Conservation (phyloP, 2,113 vertebrate genomes). For the Halichoeres trimaculatus region DNA sequence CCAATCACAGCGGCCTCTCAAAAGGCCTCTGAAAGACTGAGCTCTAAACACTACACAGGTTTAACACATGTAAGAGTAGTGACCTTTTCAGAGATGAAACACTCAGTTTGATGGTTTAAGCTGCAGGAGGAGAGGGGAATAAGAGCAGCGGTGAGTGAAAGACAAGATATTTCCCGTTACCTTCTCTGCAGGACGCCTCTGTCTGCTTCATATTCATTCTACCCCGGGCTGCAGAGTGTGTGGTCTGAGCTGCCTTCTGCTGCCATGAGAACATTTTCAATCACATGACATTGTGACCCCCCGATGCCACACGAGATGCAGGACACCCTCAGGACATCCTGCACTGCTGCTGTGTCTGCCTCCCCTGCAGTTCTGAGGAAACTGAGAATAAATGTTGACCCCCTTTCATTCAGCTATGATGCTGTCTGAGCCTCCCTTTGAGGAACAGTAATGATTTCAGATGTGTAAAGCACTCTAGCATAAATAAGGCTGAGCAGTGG, state of each 20-base stretch:
- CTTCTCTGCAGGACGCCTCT: slow-evolving; percentile 35
- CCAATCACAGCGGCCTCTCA: neutral
- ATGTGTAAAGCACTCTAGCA: slow-evolving; percentile 41
- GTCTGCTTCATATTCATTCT: slow-evolving; percentile 38
- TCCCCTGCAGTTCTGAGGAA: slow-evolving; percentile 34
- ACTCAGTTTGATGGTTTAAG: slow-evolving; percentile 32
- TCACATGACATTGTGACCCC: slow-evolving; percentile 47
- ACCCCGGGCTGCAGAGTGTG: slow-evolving; percentile 37
- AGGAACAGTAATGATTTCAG: slow-evolving; percentile 55
- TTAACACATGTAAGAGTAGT: slow-evolving; percentile 52
- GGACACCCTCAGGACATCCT: slow-evolving; percentile 51
- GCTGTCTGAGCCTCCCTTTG: slow-evolving; percentile 14
- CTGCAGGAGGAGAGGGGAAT: slow-evolving; percentile 5
- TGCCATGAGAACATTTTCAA: slow-evolving; percentile 52
- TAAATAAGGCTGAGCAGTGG: slow-evolving; percentile 33
- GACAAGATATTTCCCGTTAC: slow-evolving; percentile 16
- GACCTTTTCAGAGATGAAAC: slow-evolving; percentile 66
- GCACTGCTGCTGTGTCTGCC: slow-evolving; percentile 25
- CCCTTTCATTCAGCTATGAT: slow-evolving; percentile 20
- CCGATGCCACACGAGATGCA: slow-evolving; percentile 39
- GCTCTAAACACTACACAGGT: slow-evolving; percentile 9
- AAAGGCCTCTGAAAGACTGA: slow-evolving; percentile 35
- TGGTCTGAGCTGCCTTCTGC: slow-evolving; percentile 28
- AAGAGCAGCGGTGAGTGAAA: slow-evolving; percentile 31
- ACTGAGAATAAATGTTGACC: slow-evolving; percentile 27